A percentile compares a stretch with the other conserved stretches of the same genome.
These are phyloP conservation scores for Thereva unica DNA, from an alignment of 2,888 invertebrate genomes.

Conservation along the genomic window DNA sequence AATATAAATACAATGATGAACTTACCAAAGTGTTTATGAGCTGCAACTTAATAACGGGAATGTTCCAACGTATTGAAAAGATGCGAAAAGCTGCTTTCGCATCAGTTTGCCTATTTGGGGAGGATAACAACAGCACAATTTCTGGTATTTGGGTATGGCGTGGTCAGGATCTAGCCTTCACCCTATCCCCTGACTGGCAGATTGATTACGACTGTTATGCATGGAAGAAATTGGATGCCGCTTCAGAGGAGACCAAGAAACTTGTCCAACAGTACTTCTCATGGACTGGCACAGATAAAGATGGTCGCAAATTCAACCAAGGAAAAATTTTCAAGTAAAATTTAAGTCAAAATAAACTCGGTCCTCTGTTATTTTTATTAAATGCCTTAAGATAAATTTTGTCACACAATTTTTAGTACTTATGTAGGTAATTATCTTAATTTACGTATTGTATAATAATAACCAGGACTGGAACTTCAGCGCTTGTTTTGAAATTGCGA, in stretches of 20 bases:
- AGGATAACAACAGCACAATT: conserved; percentile 88
- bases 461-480: too few species aligned
- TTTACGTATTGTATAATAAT: too few species aligned
- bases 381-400: too few species aligned
- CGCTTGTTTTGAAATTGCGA: too few species aligned
- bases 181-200: conserved; percentile 91
- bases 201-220: conserved; percentile 95
- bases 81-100: conserved; percentile 97
- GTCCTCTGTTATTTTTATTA: too few species aligned
- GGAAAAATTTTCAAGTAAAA: conserved; percentile 98
- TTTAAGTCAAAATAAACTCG: neutral
- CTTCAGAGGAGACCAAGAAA: conserved; percentile 78
- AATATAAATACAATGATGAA: conserved; percentile 95
- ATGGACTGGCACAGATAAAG: conserved; percentile 84
- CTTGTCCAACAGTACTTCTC: conserved; percentile 87
- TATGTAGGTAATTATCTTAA: too few species aligned
- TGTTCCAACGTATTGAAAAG: conserved; percentile 98
- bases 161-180: conserved; percentile 91
- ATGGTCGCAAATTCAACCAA: conserved; percentile 93
- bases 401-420: too few species aligned
- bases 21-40: conserved; percentile 95
- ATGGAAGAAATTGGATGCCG: conserved; percentile 92
- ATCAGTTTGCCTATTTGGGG: conserved; percentile 90
- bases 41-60: conserved; percentile 95
- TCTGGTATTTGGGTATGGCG: conserved; percentile 99